These are phyloP conservation scores for Oscheius sp. DNA, from an alignment of 2,888 invertebrate genomes.

Conservation along the genomic window DNA sequence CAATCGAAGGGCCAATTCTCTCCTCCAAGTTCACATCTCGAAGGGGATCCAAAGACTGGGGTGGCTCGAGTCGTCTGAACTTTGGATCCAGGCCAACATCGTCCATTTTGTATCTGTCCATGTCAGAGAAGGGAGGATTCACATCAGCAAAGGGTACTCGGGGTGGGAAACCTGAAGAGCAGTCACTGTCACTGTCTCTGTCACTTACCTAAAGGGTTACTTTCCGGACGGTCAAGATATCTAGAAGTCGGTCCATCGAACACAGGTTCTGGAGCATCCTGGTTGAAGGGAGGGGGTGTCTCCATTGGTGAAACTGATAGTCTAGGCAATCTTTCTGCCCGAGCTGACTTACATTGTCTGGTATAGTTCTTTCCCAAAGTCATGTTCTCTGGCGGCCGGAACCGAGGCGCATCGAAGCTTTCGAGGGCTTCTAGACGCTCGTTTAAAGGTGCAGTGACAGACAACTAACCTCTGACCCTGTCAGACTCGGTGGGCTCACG, in stretches of 20 bases:
- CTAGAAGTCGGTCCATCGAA: not conserved
- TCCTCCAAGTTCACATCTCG: slow-evolving; percentile 41
- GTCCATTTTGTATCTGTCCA: slow-evolving; percentile 51
- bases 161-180: slow-evolving; percentile 16
- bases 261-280: not conserved
- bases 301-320: slow-evolving; percentile 54
- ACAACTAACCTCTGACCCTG: slow-evolving; percentile 45
- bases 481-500: slow-evolving; percentile 57
- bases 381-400: slow-evolving; percentile 55
- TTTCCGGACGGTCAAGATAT: slow-evolving; percentile 8
- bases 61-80: slow-evolving; percentile 39
- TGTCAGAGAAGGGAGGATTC: slow-evolving; percentile 33
- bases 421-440: slow-evolving; percentile 51
- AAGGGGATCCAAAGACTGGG: slow-evolving; percentile 37
- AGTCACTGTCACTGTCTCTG: too few relatives aligned
- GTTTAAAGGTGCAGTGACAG: not conserved
- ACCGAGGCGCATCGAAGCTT: slow-evolving; percentile 59
- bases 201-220: not conserved
- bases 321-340: not conserved
- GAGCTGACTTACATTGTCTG: slow-evolving; percentile 37
- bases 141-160: slow-evolving; percentile 38
- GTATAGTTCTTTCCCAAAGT: slow-evolving; percentile 49
- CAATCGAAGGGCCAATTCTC: slow-evolving; percentile 41
- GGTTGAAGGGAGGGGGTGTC: slow-evolving; percentile 49
- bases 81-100: slow-evolving; percentile 48